phyloP scores from a whole-genome alignment of 2,888 invertebrate species.

The Cosmorhoe ocellata region DNA sequence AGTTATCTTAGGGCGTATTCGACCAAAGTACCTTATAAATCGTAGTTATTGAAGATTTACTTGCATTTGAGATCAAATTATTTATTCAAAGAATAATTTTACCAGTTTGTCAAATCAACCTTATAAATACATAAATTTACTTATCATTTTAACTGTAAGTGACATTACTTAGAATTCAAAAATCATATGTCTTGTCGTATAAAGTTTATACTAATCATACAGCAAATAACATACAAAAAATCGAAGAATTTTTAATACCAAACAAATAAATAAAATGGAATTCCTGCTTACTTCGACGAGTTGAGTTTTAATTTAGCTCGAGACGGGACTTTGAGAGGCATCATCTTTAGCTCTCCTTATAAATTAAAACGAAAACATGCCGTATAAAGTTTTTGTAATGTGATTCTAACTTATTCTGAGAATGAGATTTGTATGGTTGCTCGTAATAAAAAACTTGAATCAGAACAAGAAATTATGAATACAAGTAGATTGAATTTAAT shows the following conservation, averaged over 20 bases:
- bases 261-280: slow-evolving; percentile 13
- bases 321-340: slow-evolving; percentile 41
- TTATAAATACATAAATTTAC: no score
- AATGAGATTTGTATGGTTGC: slow-evolving; percentile 17
- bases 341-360: slow-evolving; percentile 31
- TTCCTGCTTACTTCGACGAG: slow-evolving; percentile 3
- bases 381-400: slow-evolving; percentile 39
- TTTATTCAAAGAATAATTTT: no score
- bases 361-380: slow-evolving; percentile 46
- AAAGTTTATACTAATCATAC: no score
- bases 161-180: no score
- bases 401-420: slow-evolving; percentile 35
- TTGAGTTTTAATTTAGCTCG: slow-evolving; percentile 47
- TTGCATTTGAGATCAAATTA: no score
- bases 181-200: no score
- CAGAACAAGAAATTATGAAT: not conserved
- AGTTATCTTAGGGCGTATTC: no score
- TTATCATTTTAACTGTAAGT: no score
- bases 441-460: slow-evolving; percentile 4
- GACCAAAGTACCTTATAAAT: no score
- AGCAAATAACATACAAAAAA: not conserved
- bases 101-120: no score
- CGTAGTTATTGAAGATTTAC: no score
- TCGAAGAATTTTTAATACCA: not conserved
- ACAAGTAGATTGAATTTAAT: not conserved